Base-by-base conservation (phyloP, 1,140 invertebrate species). In the Aplysia californica region DNA sequence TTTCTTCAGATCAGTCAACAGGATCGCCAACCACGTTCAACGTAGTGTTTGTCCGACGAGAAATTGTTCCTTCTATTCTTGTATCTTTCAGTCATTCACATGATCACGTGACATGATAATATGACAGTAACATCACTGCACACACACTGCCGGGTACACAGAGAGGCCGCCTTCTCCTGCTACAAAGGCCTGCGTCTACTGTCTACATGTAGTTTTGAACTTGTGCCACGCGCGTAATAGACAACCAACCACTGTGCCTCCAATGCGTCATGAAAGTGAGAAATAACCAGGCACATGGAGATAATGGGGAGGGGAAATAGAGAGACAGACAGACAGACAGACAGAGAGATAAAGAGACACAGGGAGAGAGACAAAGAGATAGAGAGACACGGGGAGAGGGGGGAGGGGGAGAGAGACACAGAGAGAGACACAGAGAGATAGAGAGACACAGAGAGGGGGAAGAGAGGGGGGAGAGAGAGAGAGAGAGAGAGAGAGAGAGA, bases 361-460 rank as follows among this genome's bases (percentile, higher is more conserved):
- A 67, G 4, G n/a, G 1, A 18, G 36, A 18, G 18, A 67, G 18
- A 10, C 64, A 10, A n/a, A 66, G 3, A 66, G 64, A 36, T 26
- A 10, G 33, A 66, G 64, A 66, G 64, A 66, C 26, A 66, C 21
- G 36, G 64, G 35, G 64, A 66, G 64, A 33, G 33, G 31, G 64
- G n/a, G 29, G n/a, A 33, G n/a, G 26, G 36, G 64, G 59, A 26
- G 26, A 61, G 10, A 0, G 31, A 36, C 18, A 36, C n/a, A 35
- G 36, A 36, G 31, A 36, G 15, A 21, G 36, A 20, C 26, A 35
- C 26, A 10, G 36, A 36, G 31, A 35, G 15, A 36, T 20, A 36
- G 31, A 31, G 26, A 31, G 26, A 26, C 6, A 33, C 21, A 10
- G 6, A 10, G 33, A n/a, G 36, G 44, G 36, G 33, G 44, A 31